Conservation (phyloP, 2,113 vertebrate species). For the Phasianus colchicus region DNA sequence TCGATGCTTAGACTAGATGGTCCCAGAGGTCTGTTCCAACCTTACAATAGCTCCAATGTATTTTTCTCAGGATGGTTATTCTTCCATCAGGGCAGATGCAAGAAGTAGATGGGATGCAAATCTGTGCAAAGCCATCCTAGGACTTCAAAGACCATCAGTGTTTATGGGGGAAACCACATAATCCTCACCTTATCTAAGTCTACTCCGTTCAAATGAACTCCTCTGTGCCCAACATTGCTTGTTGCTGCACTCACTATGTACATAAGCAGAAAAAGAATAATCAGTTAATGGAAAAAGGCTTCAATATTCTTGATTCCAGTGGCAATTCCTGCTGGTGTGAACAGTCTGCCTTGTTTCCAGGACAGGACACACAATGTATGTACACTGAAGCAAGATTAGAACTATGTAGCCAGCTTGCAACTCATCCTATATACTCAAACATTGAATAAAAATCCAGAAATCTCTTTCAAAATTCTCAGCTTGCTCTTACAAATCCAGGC, state of each 20-base stretch:
- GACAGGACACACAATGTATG: fast-evolving
- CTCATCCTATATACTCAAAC: fast-evolving
- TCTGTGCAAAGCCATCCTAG: background rate
- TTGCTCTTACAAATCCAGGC: background rate
- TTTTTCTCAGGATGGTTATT: background rate
- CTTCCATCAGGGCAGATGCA: fast-evolving
- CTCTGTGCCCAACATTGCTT: background rate
- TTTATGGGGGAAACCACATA: background rate
- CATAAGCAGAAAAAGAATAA: background rate
- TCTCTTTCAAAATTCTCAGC: background rate
- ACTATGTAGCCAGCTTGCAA: background rate
- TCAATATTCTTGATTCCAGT: fast-evolving
- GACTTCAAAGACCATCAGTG: background rate
- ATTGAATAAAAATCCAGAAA: background rate
- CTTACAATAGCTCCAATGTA: fast-evolving
- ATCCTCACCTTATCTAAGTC: background rate
- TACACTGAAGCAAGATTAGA: background rate
- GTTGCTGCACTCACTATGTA: fast-evolving
- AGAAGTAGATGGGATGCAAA: background rate
- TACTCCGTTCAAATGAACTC: background rate
- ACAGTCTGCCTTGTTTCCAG: background rate
- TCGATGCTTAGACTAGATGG: too few species aligned
- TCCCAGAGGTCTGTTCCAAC: too few species aligned
- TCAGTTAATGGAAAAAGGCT: background rate
- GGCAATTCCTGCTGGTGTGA: background rate